These are phyloP conservation scores for Drosophila melanogaster DNA, from an alignment of 1,140 invertebrate genomes.

Conservation along the genomic window DNA sequence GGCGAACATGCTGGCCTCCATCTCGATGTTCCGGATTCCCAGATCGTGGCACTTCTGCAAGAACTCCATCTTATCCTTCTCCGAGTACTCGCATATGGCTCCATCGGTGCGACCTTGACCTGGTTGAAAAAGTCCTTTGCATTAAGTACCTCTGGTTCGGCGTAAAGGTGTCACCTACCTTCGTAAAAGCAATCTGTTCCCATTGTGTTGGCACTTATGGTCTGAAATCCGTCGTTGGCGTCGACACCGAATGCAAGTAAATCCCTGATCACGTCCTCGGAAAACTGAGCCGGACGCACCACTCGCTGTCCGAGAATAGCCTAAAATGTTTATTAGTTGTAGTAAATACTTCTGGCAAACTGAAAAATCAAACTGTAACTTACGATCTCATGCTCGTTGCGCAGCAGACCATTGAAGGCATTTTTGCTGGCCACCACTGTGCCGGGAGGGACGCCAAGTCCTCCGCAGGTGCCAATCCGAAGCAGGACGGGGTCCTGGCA, in stretches of 20 bases:
- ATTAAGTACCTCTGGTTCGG: not conserved
- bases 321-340: constrained; percentile 60
- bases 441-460: constrained; percentile 93
- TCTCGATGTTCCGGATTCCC: constrained; percentile 97
- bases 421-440: constrained; percentile 94
- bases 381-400: constrained; percentile 89
- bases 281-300: constrained; percentile 91
- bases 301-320: constrained; percentile 94
- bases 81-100: constrained; percentile 93
- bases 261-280: constrained; percentile 90
- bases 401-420: constrained; percentile 92
- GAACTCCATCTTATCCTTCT: constrained; percentile 94
- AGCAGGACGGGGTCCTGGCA: constrained; percentile 95
- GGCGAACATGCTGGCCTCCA: constrained; percentile 97
- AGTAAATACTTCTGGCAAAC: not conserved
- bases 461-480: constrained; percentile 96
- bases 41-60: constrained; percentile 86
- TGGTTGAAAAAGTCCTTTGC: not conserved
- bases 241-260: constrained; percentile 88
- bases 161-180: constrained; percentile 86
- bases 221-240: constrained; percentile 89
- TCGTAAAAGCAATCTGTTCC: constrained; percentile 98
- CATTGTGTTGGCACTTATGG: constrained; percentile 94
- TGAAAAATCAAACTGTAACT: constrained; percentile 53
- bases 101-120: constrained; percentile 95